Conservation (phyloP, 2,888 invertebrate genomes). For the Aphrophora alni region DNA sequence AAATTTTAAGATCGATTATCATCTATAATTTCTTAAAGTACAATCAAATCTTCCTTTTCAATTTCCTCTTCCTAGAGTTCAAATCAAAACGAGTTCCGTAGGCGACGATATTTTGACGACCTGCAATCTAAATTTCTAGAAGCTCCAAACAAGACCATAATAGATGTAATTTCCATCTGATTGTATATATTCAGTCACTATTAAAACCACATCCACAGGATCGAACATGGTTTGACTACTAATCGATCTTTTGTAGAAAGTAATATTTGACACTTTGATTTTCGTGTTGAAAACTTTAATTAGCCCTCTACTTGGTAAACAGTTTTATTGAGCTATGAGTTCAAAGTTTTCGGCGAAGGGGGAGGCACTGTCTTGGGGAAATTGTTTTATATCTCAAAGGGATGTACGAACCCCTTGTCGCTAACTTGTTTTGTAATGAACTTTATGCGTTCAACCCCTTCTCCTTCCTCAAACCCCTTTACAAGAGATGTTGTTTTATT, state of each 20-base stretch:
- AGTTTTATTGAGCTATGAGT: background rate
- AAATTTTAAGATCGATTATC: too few relatives aligned
- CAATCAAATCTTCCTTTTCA: too few relatives aligned
- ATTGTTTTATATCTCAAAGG: background rate
- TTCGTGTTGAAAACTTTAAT: background rate
- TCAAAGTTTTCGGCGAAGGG: too few relatives aligned
- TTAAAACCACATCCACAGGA: too few relatives aligned
- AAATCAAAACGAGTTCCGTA: too few relatives aligned
- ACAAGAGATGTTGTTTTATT: background rate
- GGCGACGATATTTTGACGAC: background rate
- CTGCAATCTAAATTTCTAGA: background rate
- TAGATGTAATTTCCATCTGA: background rate
- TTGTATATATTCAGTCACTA: background rate
- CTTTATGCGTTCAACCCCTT: background rate
- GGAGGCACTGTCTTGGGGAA: background rate
- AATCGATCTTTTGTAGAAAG: background rate
- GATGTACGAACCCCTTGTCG: too few relatives aligned
- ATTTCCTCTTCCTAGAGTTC: too few relatives aligned
- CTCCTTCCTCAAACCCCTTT: too few relatives aligned
- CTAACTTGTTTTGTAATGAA: slow-evolving; percentile 9
- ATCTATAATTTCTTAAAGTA: too few relatives aligned
- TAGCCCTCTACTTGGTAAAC: background rate
- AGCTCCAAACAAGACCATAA: background rate
- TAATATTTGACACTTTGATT: background rate
- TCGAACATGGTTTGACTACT: background rate